Evolutionary conservation across 2,113 vertebrate species (phyloP).

Genomic region (Pituophis catenifer): DNA sequence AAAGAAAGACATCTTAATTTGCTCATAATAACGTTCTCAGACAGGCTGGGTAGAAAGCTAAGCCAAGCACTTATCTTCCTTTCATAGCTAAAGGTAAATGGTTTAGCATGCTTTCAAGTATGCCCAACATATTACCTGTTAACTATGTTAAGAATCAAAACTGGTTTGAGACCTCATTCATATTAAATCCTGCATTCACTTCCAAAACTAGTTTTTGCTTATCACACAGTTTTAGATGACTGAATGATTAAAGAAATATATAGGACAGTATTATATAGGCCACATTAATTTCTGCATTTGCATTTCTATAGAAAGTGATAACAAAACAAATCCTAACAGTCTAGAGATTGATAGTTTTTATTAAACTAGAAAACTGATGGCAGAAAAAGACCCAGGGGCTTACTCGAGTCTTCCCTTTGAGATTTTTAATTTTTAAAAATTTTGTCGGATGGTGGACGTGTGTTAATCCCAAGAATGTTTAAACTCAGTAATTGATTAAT

Average conservation of each 20-base stretch:
- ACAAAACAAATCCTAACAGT: not conserved
- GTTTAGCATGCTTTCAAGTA: not conserved
- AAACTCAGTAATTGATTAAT: not conserved
- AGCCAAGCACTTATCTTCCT: not conserved
- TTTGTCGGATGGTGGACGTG: accelerated
- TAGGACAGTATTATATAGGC: not conserved
- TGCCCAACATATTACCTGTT: not conserved
- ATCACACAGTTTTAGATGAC: not conserved
- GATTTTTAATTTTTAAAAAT: not conserved
- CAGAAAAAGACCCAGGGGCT: not conserved
- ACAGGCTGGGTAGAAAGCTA: not conserved
- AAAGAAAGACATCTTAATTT: not conserved
- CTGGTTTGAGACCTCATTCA: not conserved
- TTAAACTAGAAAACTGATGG: not conserved
- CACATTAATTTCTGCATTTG: not conserved
- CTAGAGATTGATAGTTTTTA: not conserved
- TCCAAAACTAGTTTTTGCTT: not conserved
- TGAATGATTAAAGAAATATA: not conserved
- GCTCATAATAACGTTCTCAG: not conserved
- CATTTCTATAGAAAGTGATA: not conserved
- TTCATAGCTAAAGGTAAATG: not conserved
- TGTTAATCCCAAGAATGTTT: not conserved
- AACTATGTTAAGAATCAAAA: not conserved
- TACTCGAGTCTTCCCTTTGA: not conserved
- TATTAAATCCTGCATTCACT: not conserved